Evolutionary conservation across 2,113 vertebrate genomes (phyloP).

Genomic region (Oryzias curvinotus): DNA sequence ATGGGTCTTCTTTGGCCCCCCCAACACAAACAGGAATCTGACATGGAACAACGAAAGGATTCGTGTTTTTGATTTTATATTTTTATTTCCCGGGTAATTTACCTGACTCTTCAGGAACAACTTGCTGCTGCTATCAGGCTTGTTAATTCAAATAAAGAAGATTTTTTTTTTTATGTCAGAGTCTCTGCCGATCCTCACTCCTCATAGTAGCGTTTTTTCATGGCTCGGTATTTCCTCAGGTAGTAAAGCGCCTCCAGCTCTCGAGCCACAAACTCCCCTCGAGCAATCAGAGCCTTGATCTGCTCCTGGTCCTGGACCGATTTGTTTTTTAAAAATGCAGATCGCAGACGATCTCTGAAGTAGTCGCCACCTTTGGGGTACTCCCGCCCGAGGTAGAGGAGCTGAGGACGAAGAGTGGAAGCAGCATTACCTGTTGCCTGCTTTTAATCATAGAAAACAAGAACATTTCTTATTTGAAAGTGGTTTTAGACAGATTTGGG

Average conservation of each 20-base stretch:
- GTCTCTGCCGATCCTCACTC: background rate
- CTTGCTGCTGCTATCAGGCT: background rate
- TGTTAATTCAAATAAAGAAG: background rate
- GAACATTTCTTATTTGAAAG: too few relatives aligned
- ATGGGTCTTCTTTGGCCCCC: constrained; percentile 11
- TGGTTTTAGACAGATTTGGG: too few relatives aligned
- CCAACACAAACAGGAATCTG: constrained; percentile 10
- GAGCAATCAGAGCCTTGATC: constrained; percentile 46
- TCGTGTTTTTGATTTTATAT: constrained; percentile 18
- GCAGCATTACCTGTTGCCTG: background rate
- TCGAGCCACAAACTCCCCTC: constrained; percentile 34
- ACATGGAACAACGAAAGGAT: background rate
- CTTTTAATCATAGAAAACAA: background rate
- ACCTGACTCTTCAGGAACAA: constrained; percentile 3
- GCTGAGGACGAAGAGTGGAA: constrained; percentile 20
- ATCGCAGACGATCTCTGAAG: constrained; percentile 49
- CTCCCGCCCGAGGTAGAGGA: constrained; percentile 48
- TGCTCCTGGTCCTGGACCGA: constrained; percentile 29
- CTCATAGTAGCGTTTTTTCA: constrained; percentile 56
- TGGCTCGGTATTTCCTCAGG: constrained; percentile 55
- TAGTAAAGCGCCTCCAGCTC: constrained; percentile 62
- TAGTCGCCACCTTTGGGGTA: constrained; percentile 56
- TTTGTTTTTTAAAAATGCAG: constrained; percentile 34
- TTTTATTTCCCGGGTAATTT: background rate
- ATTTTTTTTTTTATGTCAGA: background rate